phyloP scores from a whole-genome alignment of 2,888 invertebrate genomes.

The Exocentrus adspersus region DNA sequence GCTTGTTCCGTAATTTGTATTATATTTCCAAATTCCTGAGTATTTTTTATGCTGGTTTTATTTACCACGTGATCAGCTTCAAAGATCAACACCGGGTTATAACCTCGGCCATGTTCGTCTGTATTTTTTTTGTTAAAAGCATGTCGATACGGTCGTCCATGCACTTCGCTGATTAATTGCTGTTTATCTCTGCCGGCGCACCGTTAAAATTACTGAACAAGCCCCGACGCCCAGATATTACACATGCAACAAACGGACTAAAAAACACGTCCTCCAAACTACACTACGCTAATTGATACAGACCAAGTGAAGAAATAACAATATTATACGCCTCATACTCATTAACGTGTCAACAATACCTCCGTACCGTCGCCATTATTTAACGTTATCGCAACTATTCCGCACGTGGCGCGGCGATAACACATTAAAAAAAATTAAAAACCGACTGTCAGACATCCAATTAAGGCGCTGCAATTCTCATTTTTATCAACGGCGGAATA shows the following conservation, averaged over 20 bases:
- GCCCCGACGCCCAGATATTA: neutral
- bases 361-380: neutral
- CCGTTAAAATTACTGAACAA: constrained; percentile 13
- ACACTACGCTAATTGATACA: constrained; percentile 28
- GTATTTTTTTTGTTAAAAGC: constrained; percentile 1
- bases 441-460: constrained; percentile 3
- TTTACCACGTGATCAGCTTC: neutral
- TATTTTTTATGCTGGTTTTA: neutral
- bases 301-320: constrained; percentile 44
- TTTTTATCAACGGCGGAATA: constrained; percentile 4
- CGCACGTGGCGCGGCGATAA: constrained; percentile 14
- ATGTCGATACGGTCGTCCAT: constrained; percentile 3
- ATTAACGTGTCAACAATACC: constrained; percentile 2
- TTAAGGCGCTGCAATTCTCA: neutral
- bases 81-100: constrained; percentile 1
- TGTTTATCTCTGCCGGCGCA: too few species aligned
- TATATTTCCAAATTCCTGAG: too few species aligned
- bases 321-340: constrained; percentile 36
- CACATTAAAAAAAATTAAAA: constrained; percentile 17
- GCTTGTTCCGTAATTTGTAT: too few species aligned
- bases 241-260: constrained; percentile 32
- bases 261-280: too few species aligned
- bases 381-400: constrained; percentile 3
- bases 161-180: neutral
- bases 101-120: constrained; percentile 6